phyloP scores from a whole-genome alignment of 2,888 invertebrate genomes.

The Drosophila seclusa region DNA sequence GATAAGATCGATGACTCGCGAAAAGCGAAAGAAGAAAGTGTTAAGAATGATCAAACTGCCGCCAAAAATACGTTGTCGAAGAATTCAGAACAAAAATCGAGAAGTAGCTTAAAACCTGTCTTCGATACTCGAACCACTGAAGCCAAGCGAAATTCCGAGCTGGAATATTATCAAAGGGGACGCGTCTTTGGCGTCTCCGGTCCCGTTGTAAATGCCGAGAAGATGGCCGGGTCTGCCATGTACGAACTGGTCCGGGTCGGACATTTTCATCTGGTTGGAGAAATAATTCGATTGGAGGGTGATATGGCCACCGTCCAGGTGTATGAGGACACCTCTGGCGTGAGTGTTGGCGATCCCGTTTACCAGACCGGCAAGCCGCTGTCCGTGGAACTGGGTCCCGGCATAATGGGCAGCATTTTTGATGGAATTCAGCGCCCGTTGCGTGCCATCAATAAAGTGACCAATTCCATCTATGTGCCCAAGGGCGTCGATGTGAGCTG shows the following conservation, averaged over 20 bases:
- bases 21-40: not conserved
- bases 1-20: not conserved
- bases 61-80: not conserved
- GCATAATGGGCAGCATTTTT: conserved; percentile 99
- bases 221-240: conserved; percentile 99
- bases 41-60: not conserved
- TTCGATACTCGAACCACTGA: not conserved
- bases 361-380: conserved; percentile 98
- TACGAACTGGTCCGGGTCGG: conserved; percentile 99
- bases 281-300: conserved; percentile 99
- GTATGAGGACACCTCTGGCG: conserved; percentile 98
- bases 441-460: conserved; percentile 96
- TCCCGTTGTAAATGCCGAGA: conserved; percentile 99
- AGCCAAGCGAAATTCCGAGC: not conserved
- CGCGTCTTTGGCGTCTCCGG: conserved; percentile 99
- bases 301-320: conserved; percentile 99
- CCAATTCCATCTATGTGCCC: conserved; percentile 99
- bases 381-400: conserved; percentile 99
- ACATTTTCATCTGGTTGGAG: conserved; percentile 98
- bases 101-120: not conserved
- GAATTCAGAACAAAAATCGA: not conserved
- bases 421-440: conserved; percentile 99
- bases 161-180: conserved; percentile 86
- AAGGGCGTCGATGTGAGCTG: conserved; percentile 98
- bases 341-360: conserved; percentile 99